Evolutionary conservation across 2,113 vertebrate species (phyloP).

Genomic region (mouse (Mus musculus)): GRCm39 chr7:70670501-70671000

Average conservation of each 20-base stretch:
- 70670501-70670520: neutral
- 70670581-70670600: neutral
- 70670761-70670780: neutral
- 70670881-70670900: neutral
- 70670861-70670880: neutral
- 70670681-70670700: neutral
- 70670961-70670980: neutral
- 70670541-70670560: too few species aligned
- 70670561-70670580: neutral
- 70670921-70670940: neutral
- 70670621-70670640: neutral
- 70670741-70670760: neutral
- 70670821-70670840: constrained; percentile 19
- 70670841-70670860: neutral
- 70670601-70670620: neutral
- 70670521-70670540: neutral
- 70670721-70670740: neutral
- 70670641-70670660: neutral
- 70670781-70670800: neutral
- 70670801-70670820: constrained; percentile 6
- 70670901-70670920: neutral
- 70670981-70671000: neutral
- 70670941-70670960: neutral
- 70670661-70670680: neutral
- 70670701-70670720: neutral